These are phyloP conservation scores for Lepus townsendii DNA, from an alignment of 2,797 vertebrate genomes.

Conservation along the genomic window DNA sequence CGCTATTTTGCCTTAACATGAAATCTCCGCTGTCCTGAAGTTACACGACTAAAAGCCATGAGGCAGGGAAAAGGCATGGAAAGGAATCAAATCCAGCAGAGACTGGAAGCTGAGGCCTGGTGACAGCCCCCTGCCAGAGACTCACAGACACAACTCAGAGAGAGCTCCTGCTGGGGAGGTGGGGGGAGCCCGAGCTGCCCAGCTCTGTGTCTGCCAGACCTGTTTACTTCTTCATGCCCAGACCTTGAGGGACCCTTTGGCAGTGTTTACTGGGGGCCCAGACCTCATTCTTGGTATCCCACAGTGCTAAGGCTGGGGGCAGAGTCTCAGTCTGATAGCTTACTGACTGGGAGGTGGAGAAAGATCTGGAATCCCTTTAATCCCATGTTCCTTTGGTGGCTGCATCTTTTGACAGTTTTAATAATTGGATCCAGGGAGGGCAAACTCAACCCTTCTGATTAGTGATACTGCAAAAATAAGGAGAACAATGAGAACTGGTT, in stretches of 20 bases:
- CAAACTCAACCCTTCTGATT: not conserved
- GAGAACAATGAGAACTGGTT: not conserved
- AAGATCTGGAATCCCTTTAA: conserved; percentile 49
- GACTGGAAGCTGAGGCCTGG: not conserved
- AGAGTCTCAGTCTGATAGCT: not conserved
- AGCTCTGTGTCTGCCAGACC: conserved; percentile 43
- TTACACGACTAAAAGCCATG: not conserved
- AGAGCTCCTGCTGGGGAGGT: not conserved
- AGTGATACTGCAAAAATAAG: not conserved
- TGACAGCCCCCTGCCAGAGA: not conserved
- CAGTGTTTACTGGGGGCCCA: conserved; percentile 22
- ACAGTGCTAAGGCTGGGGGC: not conserved
- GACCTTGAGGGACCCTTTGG: conserved; percentile 42
- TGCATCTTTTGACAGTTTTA: not conserved
- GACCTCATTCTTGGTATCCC: conserved; percentile 36
- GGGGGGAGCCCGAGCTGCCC: not conserved
- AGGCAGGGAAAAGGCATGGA: conserved; percentile 38
- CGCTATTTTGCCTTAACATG: conserved; percentile 56
- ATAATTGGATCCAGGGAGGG: not conserved
- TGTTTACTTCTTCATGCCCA: conserved; percentile 71
- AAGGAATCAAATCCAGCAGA: not conserved
- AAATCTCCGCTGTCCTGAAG: conserved; percentile 41
- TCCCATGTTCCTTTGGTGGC: not conserved
- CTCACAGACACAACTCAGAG: not conserved
- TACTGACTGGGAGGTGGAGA: not conserved